Conservation (phyloP, 2,888 invertebrate species). For the Coelogynopora nodosa region DNA sequence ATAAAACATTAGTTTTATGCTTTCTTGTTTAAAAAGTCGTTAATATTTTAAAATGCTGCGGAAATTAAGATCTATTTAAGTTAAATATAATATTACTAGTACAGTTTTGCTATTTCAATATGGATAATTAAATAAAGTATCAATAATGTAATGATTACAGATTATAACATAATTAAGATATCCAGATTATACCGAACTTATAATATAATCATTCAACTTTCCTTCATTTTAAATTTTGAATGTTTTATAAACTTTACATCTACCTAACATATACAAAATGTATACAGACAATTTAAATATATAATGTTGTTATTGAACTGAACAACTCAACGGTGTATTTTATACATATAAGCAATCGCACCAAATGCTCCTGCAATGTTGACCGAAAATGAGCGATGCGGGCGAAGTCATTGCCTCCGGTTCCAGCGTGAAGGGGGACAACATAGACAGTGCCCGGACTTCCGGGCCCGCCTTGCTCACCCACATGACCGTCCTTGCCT, state of each 20-base stretch:
- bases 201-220: no score
- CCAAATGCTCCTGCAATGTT: background rate
- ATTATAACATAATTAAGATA: no score
- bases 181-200: no score
- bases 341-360: background rate
- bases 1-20: no score
- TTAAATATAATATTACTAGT: no score
- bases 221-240: no score
- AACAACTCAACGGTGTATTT: background rate
- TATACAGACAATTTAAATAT: background rate
- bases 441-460: slow-evolving; percentile 25
- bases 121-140: no score
- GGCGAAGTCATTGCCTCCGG: background rate
- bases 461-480: slow-evolving; percentile 14
- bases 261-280: background rate
- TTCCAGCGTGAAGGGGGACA: slow-evolving; percentile 11
- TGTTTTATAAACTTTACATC: background rate
- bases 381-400: background rate
- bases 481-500: background rate
- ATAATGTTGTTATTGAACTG: background rate
- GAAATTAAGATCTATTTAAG: no score
- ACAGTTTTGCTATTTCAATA: no score
- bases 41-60: no score
- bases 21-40: no score
- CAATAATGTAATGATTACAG: no score